Percentiles rank a stretch among this genome's conserved stretches.
These are phyloP conservation scores for Oeneis ivallda DNA, from an alignment of 2,888 invertebrate genomes.

Conservation along the genomic window DNA sequence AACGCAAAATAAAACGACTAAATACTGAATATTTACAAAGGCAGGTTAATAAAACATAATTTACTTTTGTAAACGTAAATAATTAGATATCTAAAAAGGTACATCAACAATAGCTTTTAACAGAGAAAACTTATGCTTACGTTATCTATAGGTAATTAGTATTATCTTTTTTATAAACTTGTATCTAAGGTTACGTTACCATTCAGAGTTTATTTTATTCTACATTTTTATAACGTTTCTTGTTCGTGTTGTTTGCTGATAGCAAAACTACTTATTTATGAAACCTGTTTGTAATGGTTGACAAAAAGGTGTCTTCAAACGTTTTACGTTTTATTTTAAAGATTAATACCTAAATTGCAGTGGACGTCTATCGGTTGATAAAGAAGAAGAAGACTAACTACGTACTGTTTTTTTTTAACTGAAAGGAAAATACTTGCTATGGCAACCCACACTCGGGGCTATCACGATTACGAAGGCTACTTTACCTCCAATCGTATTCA, in stretches of 20 bases:
- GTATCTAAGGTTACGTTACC: no score
- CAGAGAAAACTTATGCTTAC: no score
- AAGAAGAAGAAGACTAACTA: no score
- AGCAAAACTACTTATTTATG: constrained; percentile 5
- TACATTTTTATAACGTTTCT: neutral
- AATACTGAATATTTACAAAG: neutral
- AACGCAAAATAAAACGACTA: constrained; percentile 11
- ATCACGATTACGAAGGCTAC: neutral
- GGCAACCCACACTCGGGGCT: neutral
- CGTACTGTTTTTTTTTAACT: neutral
- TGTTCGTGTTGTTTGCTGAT: constrained; percentile 9
- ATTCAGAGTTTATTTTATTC: neutral
- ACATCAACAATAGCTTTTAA: neutral
- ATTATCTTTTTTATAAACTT: no score
- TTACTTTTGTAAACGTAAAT: no score
- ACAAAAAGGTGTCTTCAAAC: neutral
- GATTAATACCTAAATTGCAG: no score
- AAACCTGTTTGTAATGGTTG: constrained; percentile 7
- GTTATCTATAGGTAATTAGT: no score
- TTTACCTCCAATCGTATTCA: neutral
- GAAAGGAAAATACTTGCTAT: neutral
- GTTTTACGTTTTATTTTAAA: no score
- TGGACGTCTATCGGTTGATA: no score
- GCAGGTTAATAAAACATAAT: constrained; percentile 7
- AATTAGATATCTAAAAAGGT: neutral